Base-by-base conservation (phyloP, 2,113 vertebrate genomes). In the Rhea americana region DNA sequence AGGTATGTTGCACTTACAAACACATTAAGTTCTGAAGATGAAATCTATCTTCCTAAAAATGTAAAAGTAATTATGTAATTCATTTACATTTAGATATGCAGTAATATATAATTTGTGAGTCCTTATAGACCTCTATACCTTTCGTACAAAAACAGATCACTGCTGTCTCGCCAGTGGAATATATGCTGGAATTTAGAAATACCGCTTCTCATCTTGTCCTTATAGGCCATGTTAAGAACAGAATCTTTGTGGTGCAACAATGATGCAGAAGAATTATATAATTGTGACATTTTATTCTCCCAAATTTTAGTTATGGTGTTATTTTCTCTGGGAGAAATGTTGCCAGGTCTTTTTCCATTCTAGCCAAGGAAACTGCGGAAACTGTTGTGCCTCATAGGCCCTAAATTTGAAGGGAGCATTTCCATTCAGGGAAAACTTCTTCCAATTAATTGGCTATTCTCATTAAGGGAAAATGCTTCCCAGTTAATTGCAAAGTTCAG, bases 101-200 rank as follows among this genome's bases (percentile, higher is more conserved):
- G 91, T 93, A 48, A 61, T 56, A 48, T 62, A 56, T 91, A 68
- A 93, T 96, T 94, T 95, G 56, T 88, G 85, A 67, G 63, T 89
- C 79, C 50, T 91, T 78, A 70, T 13, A 35, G 47, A 20, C 50
- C 80, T 75, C 66, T 56, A 19, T 91, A 41, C n/a, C 26, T 8
- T 92, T 78, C 84, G 30, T 73, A 87, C 56, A 87, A 71, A 86
- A 76, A 72, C 75, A 78, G 7, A 16, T 92, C 13, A 51, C 32
- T 79, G 13, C 71, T 89, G 43, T 9, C 41, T 94, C 85, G 92
- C 93, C 47, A 58, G 37, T 63, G 62, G 85, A 93, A 56, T 68
- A 51, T 58, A 66, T 79, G 45, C 89, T 94, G 90, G 75, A 93
- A 91, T 87, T 93, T 79, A 90, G 85, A 94, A 91, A 96, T 94